Base-by-base conservation (phyloP, 2,113 vertebrate species). In the Pseudois nayaur region DNA sequence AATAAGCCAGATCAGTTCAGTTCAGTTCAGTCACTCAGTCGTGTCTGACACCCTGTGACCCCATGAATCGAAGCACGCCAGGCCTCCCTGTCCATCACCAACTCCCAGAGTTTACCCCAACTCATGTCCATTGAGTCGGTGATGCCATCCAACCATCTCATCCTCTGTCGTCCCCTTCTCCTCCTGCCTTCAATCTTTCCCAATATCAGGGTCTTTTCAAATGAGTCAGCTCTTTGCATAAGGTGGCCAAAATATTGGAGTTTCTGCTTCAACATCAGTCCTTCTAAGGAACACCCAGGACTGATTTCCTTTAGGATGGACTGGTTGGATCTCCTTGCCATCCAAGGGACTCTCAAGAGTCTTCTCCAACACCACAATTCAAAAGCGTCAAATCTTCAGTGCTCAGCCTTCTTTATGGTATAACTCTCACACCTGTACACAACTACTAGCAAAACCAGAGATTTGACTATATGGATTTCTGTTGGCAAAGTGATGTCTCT, bases 301-400 rank as follows among this genome's bases (percentile, higher is more conserved):
- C 64, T 67, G 33, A 67, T 10, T 9, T 67, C 33, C 64, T 67
- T n/a, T 67, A 67, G 33, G 8, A 67, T n/a, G 16, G 4, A n/a
- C 33, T 67, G 33, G 64, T 67, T n/a, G 33, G 33, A n/a, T n/a
- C 8, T 19, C 16, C 64, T n/a, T 67, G 33, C 3, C 10, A 2
- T 67, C 8, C 8, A 67, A n/a, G 8, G 33, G 16, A 5, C 33
- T 67, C 33, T 67, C 64, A 67, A 67, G 16, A 67, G 8, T 67
- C 64, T 67, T n/a, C 64, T 67, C 64, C 64, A 67, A 19, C 2
- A 67, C 33, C 64, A 67, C 64, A 67, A 0, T 67, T 67, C 64
- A n/a, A 67, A n/a, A 67, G 33, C 3, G 2, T 67, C 33, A n/a
- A 5, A 19, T n/a, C 8, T 67, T 67, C 1, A 4, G 16, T 0